Percentiles rank a stretch among this genome's conserved stretches.
These are phyloP conservation scores for Hemiscyllium ocellatum DNA, from an alignment of 2,113 vertebrate species.

Conservation along the genomic window DNA sequence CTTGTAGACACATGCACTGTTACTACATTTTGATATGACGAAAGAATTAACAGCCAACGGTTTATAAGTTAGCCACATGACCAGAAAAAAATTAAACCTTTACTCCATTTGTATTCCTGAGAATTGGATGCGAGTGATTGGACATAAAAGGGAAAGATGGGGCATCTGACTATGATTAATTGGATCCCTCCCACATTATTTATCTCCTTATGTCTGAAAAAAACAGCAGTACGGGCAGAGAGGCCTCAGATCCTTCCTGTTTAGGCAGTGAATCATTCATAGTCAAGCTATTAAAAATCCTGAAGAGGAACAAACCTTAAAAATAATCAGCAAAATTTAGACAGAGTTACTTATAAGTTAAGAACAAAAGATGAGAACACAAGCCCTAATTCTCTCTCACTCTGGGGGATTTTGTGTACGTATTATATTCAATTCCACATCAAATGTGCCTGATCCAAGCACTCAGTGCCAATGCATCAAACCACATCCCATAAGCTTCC, in stretches of 20 bases:
- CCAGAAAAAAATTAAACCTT: neutral
- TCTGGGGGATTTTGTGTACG: neutral
- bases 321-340: constrained; percentile 5
- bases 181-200: neutral
- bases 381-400: neutral
- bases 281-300: neutral
- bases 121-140: neutral
- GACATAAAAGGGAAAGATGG: neutral
- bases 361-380: neutral
- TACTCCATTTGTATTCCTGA: neutral
- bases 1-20: neutral
- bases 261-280: neutral
- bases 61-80: neutral
- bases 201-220: neutral
- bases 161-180: neutral
- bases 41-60: neutral
- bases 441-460: neutral
- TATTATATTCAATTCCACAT: neutral
- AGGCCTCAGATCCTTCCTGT: neutral
- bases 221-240: neutral
- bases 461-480: neutral
- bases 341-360: neutral
- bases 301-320: neutral
- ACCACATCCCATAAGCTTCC: neutral
- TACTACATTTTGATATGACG: neutral